Percentiles rank a stretch among this genome's conserved stretches.
These are phyloP conservation scores for Eurosta solidaginis DNA, from an alignment of 1,140 invertebrate genomes.

Conservation along the genomic window DNA sequence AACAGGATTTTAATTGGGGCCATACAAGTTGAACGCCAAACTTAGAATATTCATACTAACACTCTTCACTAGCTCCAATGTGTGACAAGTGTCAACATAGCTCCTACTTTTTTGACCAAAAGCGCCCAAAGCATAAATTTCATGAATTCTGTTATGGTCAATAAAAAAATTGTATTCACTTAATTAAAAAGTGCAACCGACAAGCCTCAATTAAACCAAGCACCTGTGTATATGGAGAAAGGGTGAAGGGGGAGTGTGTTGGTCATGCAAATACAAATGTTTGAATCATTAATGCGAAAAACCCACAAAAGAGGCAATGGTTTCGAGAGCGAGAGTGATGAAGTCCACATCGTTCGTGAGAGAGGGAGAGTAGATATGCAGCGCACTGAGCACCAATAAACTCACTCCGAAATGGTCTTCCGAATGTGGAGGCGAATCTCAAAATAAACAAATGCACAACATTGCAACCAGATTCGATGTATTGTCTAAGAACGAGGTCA, in stretches of 20 bases:
- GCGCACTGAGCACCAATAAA: neutral
- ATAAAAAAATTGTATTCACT: neutral
- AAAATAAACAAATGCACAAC: neutral
- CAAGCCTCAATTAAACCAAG: neutral
- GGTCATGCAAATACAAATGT: neutral
- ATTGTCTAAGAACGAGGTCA: neutral
- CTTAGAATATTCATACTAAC: neutral
- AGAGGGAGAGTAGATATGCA: neutral
- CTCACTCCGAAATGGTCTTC: neutral
- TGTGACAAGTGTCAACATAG: neutral
- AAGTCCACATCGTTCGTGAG: neutral
- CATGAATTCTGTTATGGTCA: neutral
- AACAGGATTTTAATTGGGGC: neutral
- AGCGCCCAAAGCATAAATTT: neutral
- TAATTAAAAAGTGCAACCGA: constrained; percentile 15
- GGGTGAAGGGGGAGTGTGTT: neutral
- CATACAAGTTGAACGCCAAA: neutral
- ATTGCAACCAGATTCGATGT: neutral
- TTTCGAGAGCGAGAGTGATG: constrained; percentile 20
- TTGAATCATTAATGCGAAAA: neutral
- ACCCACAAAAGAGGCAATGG: neutral
- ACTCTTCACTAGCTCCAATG: neutral
- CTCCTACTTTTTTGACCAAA: neutral
- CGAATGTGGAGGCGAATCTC: neutral
- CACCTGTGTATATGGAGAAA: no score